phyloP scores from a whole-genome alignment of 2,113 vertebrate genomes.

The Holacanthus passer region DNA sequence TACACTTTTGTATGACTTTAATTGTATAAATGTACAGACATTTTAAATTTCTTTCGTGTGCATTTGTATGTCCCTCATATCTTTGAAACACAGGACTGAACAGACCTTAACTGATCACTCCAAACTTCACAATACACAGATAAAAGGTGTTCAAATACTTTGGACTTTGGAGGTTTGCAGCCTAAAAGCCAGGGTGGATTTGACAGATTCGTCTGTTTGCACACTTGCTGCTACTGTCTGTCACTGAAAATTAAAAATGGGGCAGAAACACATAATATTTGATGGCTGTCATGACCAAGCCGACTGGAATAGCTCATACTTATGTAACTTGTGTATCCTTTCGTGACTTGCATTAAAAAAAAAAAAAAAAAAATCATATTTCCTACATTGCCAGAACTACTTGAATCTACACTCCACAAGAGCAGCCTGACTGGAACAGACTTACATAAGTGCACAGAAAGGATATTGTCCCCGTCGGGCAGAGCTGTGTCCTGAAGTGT shows the following conservation, averaged over 20 bases:
- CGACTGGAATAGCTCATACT: not conserved
- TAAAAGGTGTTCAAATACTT: not conserved
- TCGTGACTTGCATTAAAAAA: not conserved
- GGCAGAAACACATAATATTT: not conserved
- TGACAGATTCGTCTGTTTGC: conserved; percentile 6
- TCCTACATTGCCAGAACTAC: not conserved
- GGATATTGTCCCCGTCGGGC: not conserved
- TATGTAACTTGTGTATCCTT: not conserved
- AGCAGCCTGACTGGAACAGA: not conserved
- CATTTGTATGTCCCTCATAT: conserved; percentile 9
- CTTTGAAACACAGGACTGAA: not conserved
- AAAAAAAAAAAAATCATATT: not conserved
- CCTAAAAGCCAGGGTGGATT: not conserved
- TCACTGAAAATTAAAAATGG: not conserved
- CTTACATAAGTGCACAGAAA: not conserved
- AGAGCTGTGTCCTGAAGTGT: not conserved
- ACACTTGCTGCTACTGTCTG: not conserved
- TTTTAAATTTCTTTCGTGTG: conserved; percentile 16
- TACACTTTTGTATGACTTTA: conserved; percentile 60
- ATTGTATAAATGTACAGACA: conserved; percentile 78
- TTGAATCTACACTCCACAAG: not conserved
- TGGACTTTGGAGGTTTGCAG: not conserved
- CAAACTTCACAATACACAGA: not conserved
- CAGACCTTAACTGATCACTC: not conserved
- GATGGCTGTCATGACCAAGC: not conserved